Evolutionary conservation across 2,113 vertebrate genomes (phyloP), one percentile per base, ranked within the genome.

Genomic region (Marmota monax): DNA sequence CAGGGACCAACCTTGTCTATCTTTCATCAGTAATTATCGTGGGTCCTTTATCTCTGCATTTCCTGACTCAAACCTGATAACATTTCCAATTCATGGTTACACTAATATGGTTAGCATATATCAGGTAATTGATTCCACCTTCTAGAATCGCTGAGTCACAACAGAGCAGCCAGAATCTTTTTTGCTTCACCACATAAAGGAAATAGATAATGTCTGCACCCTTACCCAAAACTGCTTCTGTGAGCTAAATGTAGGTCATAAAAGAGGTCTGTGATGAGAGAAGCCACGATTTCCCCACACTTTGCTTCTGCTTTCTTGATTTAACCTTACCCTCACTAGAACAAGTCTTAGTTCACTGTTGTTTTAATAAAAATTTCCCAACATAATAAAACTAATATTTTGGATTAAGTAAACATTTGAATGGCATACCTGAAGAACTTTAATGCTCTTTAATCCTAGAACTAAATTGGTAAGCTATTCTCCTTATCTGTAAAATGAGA

Each of bases 201-300:
- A 98, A 98, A 96, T 1, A 97, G 96, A 97, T 97, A 95, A 97
- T 97, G 95, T 97, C 69, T 85, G 87, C 84, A 94, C 42, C 42
- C 25, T 39, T 95, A 85, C 84, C 88, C 84, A 42, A 84, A 88
- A 96, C n/a, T 88, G 92, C 20, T 42, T 94, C 42, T 61, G 53
- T 32, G 58, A 93, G 69, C 89, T 48, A 45, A 95, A 98, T 98
- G 88, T 98, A 98, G 98, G 98, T 98, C 98, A 98, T 48, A 42
- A 45, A 58, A 74, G 72, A 74, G 82, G 25, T 37, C 94, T 72
- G 42, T 13, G 80, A 84, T 45, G 58, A 37, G 20, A 78, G n/a
- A 45, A 8, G 37, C 96, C 67, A 84, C 37, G 6, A 69, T 56
- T 84, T 92, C 34, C 88, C 80, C 51, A 53, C 14, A 25, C 27